Percentiles rank a stretch among this genome's conserved stretches.
These are phyloP conservation scores for Euwallacea similis DNA, from an alignment of 1,140 invertebrate genomes.

Conservation along the genomic window DNA sequence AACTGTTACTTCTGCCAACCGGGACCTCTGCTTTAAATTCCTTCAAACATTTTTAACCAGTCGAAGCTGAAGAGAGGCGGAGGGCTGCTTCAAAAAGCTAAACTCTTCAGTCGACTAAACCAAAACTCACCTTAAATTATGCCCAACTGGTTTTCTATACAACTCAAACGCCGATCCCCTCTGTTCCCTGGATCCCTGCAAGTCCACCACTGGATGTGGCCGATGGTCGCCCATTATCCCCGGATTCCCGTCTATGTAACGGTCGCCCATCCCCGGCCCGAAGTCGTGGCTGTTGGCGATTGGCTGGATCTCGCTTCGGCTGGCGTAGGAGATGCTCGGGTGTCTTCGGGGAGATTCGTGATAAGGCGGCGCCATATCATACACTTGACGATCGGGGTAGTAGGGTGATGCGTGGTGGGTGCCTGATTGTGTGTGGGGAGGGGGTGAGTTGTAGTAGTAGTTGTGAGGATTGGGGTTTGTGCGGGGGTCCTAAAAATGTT, in stretches of 20 bases:
- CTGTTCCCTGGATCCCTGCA: constrained; percentile 79
- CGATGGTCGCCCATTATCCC: constrained; percentile 46
- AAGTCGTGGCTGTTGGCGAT: constrained; percentile 48
- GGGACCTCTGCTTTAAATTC: too few species aligned
- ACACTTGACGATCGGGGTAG: constrained; percentile 40
- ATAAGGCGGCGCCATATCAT: constrained; percentile 51
- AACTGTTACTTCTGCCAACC: too few species aligned
- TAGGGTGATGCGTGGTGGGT: constrained; percentile 48
- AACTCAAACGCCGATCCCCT: constrained; percentile 93
- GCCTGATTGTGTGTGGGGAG: constrained; percentile 49
- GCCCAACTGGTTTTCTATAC: constrained; percentile 84
- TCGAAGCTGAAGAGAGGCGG: too few species aligned
- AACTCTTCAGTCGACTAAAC: too few species aligned
- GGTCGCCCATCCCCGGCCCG: constrained; percentile 39
- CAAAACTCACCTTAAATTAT: constrained; percentile 70
- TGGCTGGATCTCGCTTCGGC: constrained; percentile 51
- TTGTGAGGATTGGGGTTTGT: constrained; percentile 51
- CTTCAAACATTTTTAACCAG: too few species aligned
- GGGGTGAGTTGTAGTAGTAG: constrained; percentile 57
- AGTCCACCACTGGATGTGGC: constrained; percentile 50
- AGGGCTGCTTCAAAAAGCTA: too few species aligned
- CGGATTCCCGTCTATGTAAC: constrained; percentile 21
- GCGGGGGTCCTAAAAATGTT: constrained; percentile 46
- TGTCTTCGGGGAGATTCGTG: constrained; percentile 48
- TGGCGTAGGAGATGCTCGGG: constrained; percentile 52